These are phyloP conservation scores for Eledone cirrhosa DNA, from an alignment of 2,888 invertebrate genomes.

Conservation along the genomic window DNA sequence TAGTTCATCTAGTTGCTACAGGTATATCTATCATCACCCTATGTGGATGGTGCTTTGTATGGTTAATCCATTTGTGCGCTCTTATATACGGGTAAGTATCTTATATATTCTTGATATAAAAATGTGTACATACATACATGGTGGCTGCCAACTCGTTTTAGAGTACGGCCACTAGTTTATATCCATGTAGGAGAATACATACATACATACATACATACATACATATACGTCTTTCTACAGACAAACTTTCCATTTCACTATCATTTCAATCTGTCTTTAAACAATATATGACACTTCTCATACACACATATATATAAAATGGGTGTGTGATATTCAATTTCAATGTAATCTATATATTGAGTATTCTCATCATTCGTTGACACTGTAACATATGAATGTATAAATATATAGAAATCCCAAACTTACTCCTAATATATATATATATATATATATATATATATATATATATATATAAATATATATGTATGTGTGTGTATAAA, in stretches of 20 bases:
- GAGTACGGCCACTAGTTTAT: background rate
- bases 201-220: background rate
- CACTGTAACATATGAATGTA: background rate
- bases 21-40: slow-evolving; percentile 45
- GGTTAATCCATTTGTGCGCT: slow-evolving; percentile 53
- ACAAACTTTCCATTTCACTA: background rate
- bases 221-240: background rate
- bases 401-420: background rate
- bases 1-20: slow-evolving; percentile 46
- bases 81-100: slow-evolving; percentile 55
- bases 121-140: no score
- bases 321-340: no score
- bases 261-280: no score
- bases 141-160: background rate
- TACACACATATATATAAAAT: no score
- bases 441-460: background rate
- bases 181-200: background rate
- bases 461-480: background rate
- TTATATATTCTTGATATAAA: no score
- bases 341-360: no score
- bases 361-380: background rate
- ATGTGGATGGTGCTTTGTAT: slow-evolving; percentile 51
- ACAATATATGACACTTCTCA: no score
- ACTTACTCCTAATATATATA: background rate
- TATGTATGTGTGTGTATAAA: no score